Base-by-base conservation (phyloP, 2,888 invertebrate genomes). In the Melieria crassipennis region DNA sequence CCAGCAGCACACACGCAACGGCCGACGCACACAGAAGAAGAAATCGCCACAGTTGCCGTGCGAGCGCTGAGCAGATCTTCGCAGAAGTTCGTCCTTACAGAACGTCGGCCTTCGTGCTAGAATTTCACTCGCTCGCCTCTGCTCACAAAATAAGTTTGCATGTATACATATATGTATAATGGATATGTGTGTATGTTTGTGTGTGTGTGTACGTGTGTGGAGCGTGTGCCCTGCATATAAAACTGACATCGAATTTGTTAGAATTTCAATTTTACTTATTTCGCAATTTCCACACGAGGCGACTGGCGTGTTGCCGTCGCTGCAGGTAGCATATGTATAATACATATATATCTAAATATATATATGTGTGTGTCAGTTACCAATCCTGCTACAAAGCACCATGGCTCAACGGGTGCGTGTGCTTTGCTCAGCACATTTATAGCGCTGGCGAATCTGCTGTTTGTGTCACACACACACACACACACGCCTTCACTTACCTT, bases 251-350 rank as follows among this genome's bases (percentile, higher is more conserved):
- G 52, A 47, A 70, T 70, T 70, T 70, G 65, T 65, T 61, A 70
- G 65, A 70, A 70, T 65, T 70, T 65, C 65, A 61, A 65, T 65
- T 65, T 65, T 64, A 45, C 58, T 48, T 56, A 60, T 70, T 64
- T 60, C n/a, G 50, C 64, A 50, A 62, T 69, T 62, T 52, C 50
- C 45, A 61, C 61, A 61, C 13, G n/a, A 13, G 46, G 16, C 16
- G 16, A 61, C 5, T 46, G 46, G 61, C 13, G 61, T 47, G 61
- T 46, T 61, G 9, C 4, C 4, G 5, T 13, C 16, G 13, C 16
- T 16, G 16, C 16, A 16, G 16, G 16, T 16, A 16, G 1, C 16
- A 16, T 16, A 16, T 16, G 16, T 16, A 16, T 16, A 16, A 16
- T 16, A 16, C 16, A 16, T 16, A 16, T 16, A 16, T 16, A 16